Conservation (phyloP, 2,113 vertebrate species). For the Petroica traversi region DNA sequence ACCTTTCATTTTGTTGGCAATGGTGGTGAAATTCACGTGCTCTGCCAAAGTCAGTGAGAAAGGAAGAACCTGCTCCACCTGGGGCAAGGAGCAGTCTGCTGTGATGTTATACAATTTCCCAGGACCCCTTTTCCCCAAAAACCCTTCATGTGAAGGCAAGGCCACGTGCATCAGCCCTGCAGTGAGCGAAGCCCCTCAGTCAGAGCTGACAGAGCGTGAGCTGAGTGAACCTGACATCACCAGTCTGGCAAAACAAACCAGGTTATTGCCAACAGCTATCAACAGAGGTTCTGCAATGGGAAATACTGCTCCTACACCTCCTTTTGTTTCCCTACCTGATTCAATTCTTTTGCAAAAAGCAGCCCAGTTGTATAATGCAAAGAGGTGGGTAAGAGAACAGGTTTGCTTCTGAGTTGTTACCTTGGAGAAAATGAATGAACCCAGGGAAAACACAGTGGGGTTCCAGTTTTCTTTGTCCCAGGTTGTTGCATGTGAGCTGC, state of each 20-base stretch:
- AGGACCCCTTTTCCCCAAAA: not conserved
- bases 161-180: not conserved
- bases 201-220: not conserved
- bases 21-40: not conserved
- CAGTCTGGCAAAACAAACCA: not conserved
- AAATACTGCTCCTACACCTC: not conserved
- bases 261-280: not conserved
- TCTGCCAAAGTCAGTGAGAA: not conserved
- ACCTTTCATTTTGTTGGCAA: not conserved
- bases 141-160: not conserved
- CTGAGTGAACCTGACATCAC: slow-evolving; percentile 13
- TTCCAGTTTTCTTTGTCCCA: not conserved
- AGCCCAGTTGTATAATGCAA: not conserved
- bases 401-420: not conserved
- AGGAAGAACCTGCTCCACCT: not conserved
- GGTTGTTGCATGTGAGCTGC: not conserved
- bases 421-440: not conserved
- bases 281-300: not conserved
- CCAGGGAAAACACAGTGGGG: not conserved
- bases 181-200: not conserved
- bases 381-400: not conserved
- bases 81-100: not conserved
- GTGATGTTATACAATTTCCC: not conserved
- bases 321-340: not conserved
- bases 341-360: not conserved